Base-by-base conservation (phyloP, 2,113 vertebrate genomes). In the Dasyprocta punctata region DNA sequence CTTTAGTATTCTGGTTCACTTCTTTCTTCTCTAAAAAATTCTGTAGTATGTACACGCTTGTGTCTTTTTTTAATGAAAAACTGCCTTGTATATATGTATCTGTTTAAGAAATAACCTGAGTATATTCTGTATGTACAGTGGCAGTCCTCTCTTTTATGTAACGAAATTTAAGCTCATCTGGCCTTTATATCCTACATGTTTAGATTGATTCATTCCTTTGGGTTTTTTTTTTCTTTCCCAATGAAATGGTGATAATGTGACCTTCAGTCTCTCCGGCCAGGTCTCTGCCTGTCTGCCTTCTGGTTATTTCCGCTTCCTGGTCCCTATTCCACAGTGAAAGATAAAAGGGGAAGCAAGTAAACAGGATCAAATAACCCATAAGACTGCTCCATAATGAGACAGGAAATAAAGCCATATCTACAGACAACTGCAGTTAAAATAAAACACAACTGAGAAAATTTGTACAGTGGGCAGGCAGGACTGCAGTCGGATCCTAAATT, bases 351-450 rank as follows among this genome's bases (percentile, higher is more conserved):
- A 69, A n/a, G 24, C 47, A 7, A 60, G 82, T 67, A 89, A 92
- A 96, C 94, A 96, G 93, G 96, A 86, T 88, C n/a, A 81, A 71
- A 30, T 38, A 26, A 36, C 77, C 73, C 63, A 24, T 28, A 49
- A 54, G 77, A 28, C 7, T 84, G 86, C 58, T 10, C 86, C 60
- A 0, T 63, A 77, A 49, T 49, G 41, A 81, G 47, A 47, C 92
- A 17, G 89, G 73, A 88, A 77, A 92, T 75, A 47, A 87, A 80
- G 81, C 78, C 0, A 26, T 1, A 4, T 61, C 47, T 36, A 14
- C 54, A 54, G 71, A 16, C 1, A 17, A 38, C 78, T 30, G 44
- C 38, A 11, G 16, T 61, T 65, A 75, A 16, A 56, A 78, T 12
- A 80, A 20, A 41, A 78, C 11, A 89, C 81, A 49, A 36, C 12